phyloP scores from a whole-genome alignment of 2,888 invertebrate genomes.

The Amphipyra berbera region DNA sequence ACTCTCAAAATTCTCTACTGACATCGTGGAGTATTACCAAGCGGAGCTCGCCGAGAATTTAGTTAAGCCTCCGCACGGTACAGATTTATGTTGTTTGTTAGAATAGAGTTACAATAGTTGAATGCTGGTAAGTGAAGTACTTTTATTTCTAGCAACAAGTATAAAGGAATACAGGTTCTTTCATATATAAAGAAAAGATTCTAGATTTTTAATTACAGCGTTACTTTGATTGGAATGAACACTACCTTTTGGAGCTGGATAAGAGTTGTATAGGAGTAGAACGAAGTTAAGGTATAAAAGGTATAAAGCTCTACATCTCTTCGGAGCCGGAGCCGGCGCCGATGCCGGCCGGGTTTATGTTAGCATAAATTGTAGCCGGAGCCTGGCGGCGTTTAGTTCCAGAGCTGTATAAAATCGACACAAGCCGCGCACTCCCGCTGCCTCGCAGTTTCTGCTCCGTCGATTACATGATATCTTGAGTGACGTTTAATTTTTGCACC shows the following conservation, averaged over 20 bases:
- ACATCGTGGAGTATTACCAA: slow-evolving; percentile 84
- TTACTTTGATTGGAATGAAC: slow-evolving; percentile 66
- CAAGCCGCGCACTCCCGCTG: slow-evolving; percentile 74
- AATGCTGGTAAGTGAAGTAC: slow-evolving; percentile 33
- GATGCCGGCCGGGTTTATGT: slow-evolving; percentile 71
- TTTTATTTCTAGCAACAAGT: slow-evolving; percentile 42
- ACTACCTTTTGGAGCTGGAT: slow-evolving; percentile 63
- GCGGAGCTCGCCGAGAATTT: slow-evolving; percentile 75
- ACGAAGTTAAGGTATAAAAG: slow-evolving; percentile 60
- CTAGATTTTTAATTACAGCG: slow-evolving; percentile 69
- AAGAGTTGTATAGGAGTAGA: slow-evolving; percentile 58
- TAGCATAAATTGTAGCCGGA: slow-evolving; percentile 77
- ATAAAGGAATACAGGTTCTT: slow-evolving; percentile 9
- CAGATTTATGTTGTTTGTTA: slow-evolving; percentile 72
- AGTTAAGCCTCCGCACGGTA: slow-evolving; percentile 72
- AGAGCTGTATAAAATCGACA: slow-evolving; percentile 75
- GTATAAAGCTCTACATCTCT: slow-evolving; percentile 67
- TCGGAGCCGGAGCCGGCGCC: slow-evolving; percentile 61
- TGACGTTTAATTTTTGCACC: slow-evolving; percentile 83
- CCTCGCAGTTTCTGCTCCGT: slow-evolving; percentile 71
- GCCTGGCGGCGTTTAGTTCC: slow-evolving; percentile 71
- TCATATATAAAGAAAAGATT: slow-evolving; percentile 36
- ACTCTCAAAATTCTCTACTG: slow-evolving; percentile 88
- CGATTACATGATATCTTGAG: slow-evolving; percentile 78
- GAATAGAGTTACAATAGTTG: slow-evolving; percentile 44